Conservation (phyloP, 2,113 vertebrate species). For the Tragelaphus buxtoni region DNA sequence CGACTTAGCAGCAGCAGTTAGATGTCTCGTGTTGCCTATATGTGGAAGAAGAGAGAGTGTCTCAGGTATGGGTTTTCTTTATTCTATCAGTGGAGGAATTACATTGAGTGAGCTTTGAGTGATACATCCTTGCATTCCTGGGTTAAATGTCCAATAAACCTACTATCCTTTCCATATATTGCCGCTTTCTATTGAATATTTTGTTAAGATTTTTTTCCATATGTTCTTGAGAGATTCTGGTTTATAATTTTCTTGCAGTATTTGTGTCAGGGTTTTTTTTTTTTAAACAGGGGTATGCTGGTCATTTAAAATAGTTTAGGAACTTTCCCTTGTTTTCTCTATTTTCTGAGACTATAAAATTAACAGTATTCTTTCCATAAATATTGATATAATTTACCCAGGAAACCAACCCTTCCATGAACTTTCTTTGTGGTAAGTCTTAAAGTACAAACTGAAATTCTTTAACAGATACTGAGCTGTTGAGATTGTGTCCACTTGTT, state of each 20-base stretch:
- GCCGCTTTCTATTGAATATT: background rate
- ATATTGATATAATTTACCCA: background rate
- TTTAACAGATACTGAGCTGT: background rate
- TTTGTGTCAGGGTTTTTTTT: background rate
- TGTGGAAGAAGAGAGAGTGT: background rate
- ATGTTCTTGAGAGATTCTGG: background rate
- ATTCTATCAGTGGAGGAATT: background rate
- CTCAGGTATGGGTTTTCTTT: background rate
- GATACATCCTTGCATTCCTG: background rate
- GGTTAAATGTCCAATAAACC: background rate
- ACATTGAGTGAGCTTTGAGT: background rate
- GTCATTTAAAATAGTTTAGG: background rate
- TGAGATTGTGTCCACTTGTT: background rate
- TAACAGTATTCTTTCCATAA: background rate
- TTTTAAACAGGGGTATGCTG: background rate
- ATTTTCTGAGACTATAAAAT: background rate
- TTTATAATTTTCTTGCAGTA: background rate
- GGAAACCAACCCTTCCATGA: background rate
- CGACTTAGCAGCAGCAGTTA: background rate
- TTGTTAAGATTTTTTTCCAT: background rate
- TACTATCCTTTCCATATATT: background rate
- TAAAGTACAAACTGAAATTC: background rate
- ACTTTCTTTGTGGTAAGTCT: conserved; percentile 9
- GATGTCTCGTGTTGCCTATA: background rate
- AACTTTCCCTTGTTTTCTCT: background rate